These are phyloP conservation scores for Coenonympha arcania DNA, from an alignment of 2,888 invertebrate species.

Conservation along the genomic window DNA sequence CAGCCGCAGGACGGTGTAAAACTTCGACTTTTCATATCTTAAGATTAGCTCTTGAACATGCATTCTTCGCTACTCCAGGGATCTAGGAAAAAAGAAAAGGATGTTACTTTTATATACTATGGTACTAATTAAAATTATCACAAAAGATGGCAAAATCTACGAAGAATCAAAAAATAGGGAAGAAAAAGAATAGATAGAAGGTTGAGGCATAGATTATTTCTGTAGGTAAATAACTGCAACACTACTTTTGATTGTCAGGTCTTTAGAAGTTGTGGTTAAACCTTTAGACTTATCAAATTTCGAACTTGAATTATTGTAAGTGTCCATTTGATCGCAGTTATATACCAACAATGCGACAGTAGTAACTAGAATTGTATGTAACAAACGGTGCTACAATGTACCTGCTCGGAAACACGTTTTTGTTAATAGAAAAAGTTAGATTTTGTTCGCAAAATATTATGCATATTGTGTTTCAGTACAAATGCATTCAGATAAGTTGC, in stretches of 20 bases:
- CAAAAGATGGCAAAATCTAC: too few species aligned
- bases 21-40: constrained; percentile 4
- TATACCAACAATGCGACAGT: background rate
- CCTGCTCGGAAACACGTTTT: background rate
- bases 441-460: constrained; percentile 6
- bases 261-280: too few species aligned
- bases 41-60: constrained; percentile 28
- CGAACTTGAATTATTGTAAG: too few species aligned
- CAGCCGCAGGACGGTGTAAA: constrained; percentile 16
- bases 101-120: background rate
- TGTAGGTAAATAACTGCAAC: background rate
- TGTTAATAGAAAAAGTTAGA: constrained; percentile 15
- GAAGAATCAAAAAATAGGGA: too few species aligned
- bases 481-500: constrained; percentile 16
- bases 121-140: too few species aligned
- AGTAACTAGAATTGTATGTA: background rate
- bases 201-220: too few species aligned
- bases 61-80: constrained; percentile 33
- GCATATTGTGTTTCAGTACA: constrained; percentile 8
- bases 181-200: too few species aligned
- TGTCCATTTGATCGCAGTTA: too few species aligned
- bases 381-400: background rate
- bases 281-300: too few species aligned
- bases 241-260: too few species aligned
- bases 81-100: constrained; percentile 32